phyloP scores from a whole-genome alignment of 2,888 invertebrate species.

The Oxyteleia sp. region DNA sequence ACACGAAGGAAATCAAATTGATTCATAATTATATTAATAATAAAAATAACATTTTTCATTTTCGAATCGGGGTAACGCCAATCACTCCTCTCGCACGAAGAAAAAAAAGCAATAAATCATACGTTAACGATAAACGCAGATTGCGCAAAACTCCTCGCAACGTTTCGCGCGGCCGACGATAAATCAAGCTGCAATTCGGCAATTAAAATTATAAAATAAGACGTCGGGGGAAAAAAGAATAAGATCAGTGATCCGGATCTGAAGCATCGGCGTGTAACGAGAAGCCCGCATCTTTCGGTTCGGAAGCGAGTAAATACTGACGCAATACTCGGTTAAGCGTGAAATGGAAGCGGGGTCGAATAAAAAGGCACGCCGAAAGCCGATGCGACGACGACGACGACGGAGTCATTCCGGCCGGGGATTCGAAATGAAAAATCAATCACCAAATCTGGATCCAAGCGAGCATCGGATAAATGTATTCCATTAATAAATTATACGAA shows the following conservation, averaged over 20 bases:
- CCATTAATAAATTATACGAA: slow-evolving; percentile 64
- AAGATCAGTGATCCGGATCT: slow-evolving; percentile 59
- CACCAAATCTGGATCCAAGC: slow-evolving; percentile 53
- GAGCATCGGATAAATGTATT: slow-evolving; percentile 58
- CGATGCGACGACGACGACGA: slow-evolving; percentile 34
- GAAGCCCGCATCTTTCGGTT: slow-evolving; percentile 68
- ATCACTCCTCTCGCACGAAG: slow-evolving; percentile 33
- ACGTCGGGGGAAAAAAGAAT: slow-evolving; percentile 37
- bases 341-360: slow-evolving; percentile 70
- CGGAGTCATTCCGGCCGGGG: slow-evolving; percentile 33
- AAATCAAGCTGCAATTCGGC: slow-evolving; percentile 56
- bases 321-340: slow-evolving; percentile 71
- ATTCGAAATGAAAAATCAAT: slow-evolving; percentile 67
- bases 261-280: slow-evolving; percentile 69
- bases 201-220: slow-evolving; percentile 66
- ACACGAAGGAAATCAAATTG: background rate
- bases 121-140: slow-evolving; percentile 54
- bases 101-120: slow-evolving; percentile 56
- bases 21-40: slow-evolving; percentile 1
- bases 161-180: slow-evolving; percentile 45
- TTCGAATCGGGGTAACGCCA: slow-evolving; percentile 39
- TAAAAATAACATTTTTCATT: slow-evolving; percentile 50
- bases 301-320: slow-evolving; percentile 71
- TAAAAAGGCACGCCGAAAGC: slow-evolving; percentile 60
- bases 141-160: slow-evolving; percentile 47